Evolutionary conservation across 2,113 vertebrate genomes (phyloP), one percentile per base, ranked within the genome.

Genomic region (Pica pica): DNA sequence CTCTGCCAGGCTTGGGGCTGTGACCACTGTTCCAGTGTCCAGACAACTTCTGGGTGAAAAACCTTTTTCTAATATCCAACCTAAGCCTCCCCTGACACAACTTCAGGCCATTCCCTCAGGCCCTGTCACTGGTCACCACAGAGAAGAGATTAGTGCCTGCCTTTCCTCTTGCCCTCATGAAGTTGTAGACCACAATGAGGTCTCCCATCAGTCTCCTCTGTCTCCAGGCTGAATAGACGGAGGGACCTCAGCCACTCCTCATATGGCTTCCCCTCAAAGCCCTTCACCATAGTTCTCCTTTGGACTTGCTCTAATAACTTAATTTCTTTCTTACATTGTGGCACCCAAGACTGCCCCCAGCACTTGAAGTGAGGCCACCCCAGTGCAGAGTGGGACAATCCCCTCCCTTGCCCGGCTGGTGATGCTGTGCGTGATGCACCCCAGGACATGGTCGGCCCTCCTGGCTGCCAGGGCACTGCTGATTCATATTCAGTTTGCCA

Each of bases 281-380:
- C 3, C 21, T 37, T 77, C 37, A 68, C 21, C 9, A 10, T 10
- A 4, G 20, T 5, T 2, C 15, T 52, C 11, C 9, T 60, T 52
- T 27, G 37, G 22, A 37, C 7, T 2, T 1, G 27, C 14, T 4
- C 14, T 8, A 28, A 15, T 4, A 60, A 8, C 1, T 37, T 31
- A 18, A 33, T 27, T 5, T 21, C 21, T 50, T 50, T 44, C 9
- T 9, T 17, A 7, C 3, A 2, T 21, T 52, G 37, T 44, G 46
- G 3, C 5, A 15, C 33, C 53, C 46, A 44, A 18, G 44, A 2
- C 33, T 44, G 9, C 6, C 26, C 21, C 9, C 63, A 44, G 14
- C 3, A 37, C 31, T 18, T 0, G 0, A 60, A 5, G 23, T 39
- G 46, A 78, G 39, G 39, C 15, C 0, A 0, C 5, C 22, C 27